Conservation (phyloP, 2,113 vertebrate genomes). For the Tachycineta bicolor region DNA sequence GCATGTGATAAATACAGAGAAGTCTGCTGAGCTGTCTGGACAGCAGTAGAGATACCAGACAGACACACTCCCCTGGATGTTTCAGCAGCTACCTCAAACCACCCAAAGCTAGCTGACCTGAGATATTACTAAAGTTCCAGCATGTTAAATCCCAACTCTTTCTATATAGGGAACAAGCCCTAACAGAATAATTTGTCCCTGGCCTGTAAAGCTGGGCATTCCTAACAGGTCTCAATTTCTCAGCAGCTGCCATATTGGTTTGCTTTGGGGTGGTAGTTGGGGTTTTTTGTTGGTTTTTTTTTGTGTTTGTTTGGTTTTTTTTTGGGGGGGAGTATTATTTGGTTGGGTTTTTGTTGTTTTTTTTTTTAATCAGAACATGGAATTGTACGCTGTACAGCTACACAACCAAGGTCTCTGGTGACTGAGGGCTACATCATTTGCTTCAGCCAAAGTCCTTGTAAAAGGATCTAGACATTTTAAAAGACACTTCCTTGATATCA, state of each 20-base stretch:
- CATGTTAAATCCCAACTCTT: background rate
- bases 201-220: background rate
- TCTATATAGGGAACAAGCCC: background rate
- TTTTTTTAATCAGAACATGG: background rate
- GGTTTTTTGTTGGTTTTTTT: background rate
- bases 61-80: background rate
- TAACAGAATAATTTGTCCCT: background rate
- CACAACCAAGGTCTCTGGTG: background rate
- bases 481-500: background rate
- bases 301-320: no score
- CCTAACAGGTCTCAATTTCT: background rate
- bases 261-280: background rate
- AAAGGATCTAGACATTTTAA: background rate
- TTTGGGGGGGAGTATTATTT: background rate
- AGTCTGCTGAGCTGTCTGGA: background rate
- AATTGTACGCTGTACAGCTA: background rate
- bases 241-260: background rate
- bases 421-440: background rate
- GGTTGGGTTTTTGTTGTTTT: background rate
- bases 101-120: background rate
- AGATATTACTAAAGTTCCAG: background rate
- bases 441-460: background rate
- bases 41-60: background rate
- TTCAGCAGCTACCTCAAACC: background rate
- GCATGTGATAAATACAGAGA: background rate